Conservation (phyloP, 1,140 invertebrate species). For the Akabosia matsudoensis region DNA sequence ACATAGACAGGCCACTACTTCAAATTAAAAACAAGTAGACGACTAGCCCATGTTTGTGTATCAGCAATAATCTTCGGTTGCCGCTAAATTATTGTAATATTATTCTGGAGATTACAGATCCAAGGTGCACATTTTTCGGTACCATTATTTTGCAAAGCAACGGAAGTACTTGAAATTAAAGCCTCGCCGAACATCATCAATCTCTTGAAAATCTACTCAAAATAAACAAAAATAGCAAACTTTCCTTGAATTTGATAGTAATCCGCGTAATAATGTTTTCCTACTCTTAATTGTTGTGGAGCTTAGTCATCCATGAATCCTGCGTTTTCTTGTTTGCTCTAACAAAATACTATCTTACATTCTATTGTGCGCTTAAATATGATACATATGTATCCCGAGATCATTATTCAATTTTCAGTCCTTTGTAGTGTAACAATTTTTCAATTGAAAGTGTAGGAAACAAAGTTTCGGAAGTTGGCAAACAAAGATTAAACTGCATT, state of each 20-base stretch:
- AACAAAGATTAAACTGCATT: constrained; percentile 8
- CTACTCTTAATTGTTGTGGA: too few species aligned
- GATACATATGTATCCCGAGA: not conserved
- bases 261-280: not conserved
- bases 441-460: not conserved
- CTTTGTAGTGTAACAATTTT: not conserved
- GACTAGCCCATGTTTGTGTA: too few species aligned
- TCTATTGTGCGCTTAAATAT: not conserved
- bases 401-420: not conserved
- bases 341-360: not conserved
- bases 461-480: constrained; percentile 9
- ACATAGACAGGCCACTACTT: too few species aligned
- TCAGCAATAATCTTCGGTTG: too few species aligned
- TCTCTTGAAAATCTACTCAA: constrained; percentile 1
- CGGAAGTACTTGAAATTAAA: not conserved
- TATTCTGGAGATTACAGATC: too few species aligned
- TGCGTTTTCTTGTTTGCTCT: constrained; percentile 4
- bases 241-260: not conserved
- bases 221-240: too few species aligned
- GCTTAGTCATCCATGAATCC: not conserved
- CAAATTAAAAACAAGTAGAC: too few species aligned
- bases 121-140: too few species aligned
- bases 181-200: not conserved
- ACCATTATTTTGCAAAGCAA: not conserved
- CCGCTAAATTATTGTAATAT: too few species aligned